Conservation (phyloP, 1,140 invertebrate species). For the Cataglyphis hispanica region DNA sequence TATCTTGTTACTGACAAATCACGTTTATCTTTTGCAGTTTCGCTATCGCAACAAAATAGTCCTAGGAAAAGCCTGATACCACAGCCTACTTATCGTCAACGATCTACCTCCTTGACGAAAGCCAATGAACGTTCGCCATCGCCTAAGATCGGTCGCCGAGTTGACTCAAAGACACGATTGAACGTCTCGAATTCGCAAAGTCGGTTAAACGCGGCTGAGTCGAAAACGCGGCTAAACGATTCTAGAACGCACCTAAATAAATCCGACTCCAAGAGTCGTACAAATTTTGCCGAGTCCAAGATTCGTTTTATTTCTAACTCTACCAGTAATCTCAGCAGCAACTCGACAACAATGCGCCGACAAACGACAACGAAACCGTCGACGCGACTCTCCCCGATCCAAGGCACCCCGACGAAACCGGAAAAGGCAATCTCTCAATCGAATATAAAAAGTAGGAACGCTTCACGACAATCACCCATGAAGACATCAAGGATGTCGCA, state of each 20-base stretch:
- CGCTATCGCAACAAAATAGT: conserved; percentile 83
- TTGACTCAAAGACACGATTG: conserved; percentile 66
- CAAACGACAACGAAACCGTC: conserved; percentile 61
- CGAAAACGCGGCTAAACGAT: conserved; percentile 32
- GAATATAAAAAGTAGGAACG: conserved; percentile 11
- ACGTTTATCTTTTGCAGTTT: conserved; percentile 74
- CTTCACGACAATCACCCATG: conserved; percentile 23
- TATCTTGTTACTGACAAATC: neutral
- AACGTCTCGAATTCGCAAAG: conserved; percentile 46
- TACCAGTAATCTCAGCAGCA: conserved; percentile 65
- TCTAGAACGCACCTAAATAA: conserved; percentile 66
- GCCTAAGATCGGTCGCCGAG: conserved; percentile 77
- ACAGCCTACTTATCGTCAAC: conserved; percentile 79
- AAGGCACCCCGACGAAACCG: conserved; percentile 81
- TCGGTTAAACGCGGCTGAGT: conserved; percentile 44
- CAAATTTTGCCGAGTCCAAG: conserved; percentile 45
- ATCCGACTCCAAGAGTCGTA: conserved; percentile 46
- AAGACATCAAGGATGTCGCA: conserved; percentile 61
- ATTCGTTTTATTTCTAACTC: conserved; percentile 43
- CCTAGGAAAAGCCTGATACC: conserved; percentile 84
- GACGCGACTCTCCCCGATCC: conserved; percentile 80
- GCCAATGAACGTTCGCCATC: conserved; percentile 74
- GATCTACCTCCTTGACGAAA: conserved; percentile 80
- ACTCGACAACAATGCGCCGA: conserved; percentile 63
- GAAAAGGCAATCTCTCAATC: conserved; percentile 54